Conservation (phyloP, 1,140 invertebrate species). For the Drosophila gunungcola region DNA sequence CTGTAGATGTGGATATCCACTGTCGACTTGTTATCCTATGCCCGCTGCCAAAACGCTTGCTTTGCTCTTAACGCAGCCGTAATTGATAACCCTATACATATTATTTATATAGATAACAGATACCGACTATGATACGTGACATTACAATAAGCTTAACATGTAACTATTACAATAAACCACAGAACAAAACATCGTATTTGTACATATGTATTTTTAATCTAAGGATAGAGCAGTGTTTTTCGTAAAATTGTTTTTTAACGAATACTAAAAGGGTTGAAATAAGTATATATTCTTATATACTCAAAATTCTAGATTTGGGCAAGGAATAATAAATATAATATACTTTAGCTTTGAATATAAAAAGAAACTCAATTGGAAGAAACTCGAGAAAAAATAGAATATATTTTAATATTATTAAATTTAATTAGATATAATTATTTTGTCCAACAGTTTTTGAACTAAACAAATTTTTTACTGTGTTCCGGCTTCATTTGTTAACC, state of each 20-base stretch:
- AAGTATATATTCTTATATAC: too few species aligned
- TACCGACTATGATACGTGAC: conserved; percentile 66
- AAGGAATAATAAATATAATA: too few species aligned
- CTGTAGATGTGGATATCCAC: conserved; percentile 87
- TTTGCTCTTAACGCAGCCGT: conserved; percentile 25
- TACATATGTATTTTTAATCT: too few species aligned
- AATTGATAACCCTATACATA: conserved; percentile 48
- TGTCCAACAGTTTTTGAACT: too few species aligned
- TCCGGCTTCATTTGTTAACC: not conserved
- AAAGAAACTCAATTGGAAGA: too few species aligned
- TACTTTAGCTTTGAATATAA: too few species aligned
- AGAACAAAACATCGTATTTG: conserved; percentile 1
- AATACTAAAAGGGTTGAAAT: too few species aligned
- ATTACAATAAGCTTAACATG: conserved; percentile 70
- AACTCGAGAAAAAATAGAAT: too few species aligned
- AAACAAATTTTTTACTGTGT: not conserved
- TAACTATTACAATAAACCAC: conserved; percentile 71
- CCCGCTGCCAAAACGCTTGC: conserved; percentile 14
- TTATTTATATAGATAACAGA: conserved; percentile 60
- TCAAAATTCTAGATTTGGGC: too few species aligned
- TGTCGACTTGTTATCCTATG: conserved; percentile 36
- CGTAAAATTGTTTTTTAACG: too few species aligned
- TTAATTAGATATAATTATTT: not conserved
- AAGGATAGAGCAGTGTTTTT: too few species aligned
- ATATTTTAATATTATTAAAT: too few species aligned